A percentile compares a stretch with the other conserved stretches of the same genome.
Conservation (phyloP, 2,113 vertebrate genomes). For the Dipodomys stephensi region DNA sequence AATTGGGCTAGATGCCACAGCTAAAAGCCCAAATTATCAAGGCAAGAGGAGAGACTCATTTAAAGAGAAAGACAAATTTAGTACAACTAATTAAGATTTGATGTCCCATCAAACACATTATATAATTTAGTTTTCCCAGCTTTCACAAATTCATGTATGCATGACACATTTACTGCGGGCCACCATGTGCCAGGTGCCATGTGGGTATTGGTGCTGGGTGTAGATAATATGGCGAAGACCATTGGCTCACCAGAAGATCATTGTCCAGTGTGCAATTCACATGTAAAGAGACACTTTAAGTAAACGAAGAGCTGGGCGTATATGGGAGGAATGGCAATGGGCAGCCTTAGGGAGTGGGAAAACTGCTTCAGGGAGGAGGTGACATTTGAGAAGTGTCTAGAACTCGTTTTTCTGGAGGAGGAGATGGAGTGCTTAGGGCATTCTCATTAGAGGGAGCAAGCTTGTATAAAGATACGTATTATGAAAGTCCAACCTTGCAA, state of each 20-base stretch:
- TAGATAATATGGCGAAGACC: neutral
- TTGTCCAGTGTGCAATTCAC: neutral
- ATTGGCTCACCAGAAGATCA: neutral
- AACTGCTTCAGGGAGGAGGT: neutral
- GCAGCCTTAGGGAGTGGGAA: neutral
- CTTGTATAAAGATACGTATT: neutral
- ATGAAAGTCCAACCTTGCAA: neutral
- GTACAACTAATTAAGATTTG: constrained; percentile 33
- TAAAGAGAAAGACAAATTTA: constrained; percentile 60
- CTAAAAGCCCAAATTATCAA: constrained; percentile 17
- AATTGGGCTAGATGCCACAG: neutral
- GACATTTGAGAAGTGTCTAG: neutral
- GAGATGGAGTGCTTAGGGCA: neutral
- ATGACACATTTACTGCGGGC: neutral
- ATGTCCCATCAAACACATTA: neutral
- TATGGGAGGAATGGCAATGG: neutral
- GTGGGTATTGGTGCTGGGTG: neutral
- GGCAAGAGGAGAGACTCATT: neutral
- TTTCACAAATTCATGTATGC: neutral
- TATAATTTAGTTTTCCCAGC: neutral
- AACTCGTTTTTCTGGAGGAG: constrained; percentile 5
- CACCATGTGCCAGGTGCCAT: neutral
- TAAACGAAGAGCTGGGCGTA: neutral
- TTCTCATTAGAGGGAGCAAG: neutral
- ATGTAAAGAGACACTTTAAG: neutral